These are phyloP conservation scores for Melipona quadrifasciata DNA, from an alignment of 1,140 invertebrate genomes.

Conservation along the genomic window DNA sequence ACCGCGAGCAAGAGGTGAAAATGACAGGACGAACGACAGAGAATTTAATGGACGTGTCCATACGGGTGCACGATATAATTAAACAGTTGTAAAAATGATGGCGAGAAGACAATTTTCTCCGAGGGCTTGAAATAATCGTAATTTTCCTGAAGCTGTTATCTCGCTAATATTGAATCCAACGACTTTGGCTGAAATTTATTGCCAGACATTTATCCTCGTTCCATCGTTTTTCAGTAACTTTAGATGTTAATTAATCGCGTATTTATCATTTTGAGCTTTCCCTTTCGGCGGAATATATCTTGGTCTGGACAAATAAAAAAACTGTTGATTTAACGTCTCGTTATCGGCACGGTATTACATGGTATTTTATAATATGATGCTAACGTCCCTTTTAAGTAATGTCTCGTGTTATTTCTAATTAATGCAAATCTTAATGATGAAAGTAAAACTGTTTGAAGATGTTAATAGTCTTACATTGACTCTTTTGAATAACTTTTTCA, in stretches of 20 bases:
- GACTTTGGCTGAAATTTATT: conserved; percentile 34
- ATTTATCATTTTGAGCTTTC: background rate
- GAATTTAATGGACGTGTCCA: conserved; percentile 17
- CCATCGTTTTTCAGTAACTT: background rate
- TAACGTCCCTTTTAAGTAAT: background rate
- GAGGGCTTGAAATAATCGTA: background rate
- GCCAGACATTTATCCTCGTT: background rate
- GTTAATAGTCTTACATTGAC: no score
- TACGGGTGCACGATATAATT: background rate
- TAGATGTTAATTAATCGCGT: background rate
- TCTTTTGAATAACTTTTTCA: background rate
- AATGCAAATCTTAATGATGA: conserved; percentile 4
- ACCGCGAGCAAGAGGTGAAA: conserved; percentile 31
- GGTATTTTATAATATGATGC: background rate
- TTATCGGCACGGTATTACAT: conserved; percentile 17
- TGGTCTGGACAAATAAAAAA: background rate
- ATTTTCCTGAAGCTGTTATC: background rate
- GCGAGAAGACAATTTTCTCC: background rate
- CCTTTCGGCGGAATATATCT: background rate
- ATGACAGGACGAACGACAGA: conserved; percentile 6
- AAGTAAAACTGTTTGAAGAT: background rate
- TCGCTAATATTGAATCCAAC: background rate
- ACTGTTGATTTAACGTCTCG: conserved; percentile 2
- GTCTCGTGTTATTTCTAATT: conserved; percentile 20
- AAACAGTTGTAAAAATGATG: conserved; percentile 10